These are phyloP conservation scores for Heliconius erato DNA, from an alignment of 2,888 invertebrate species.

Conservation along the genomic window DNA sequence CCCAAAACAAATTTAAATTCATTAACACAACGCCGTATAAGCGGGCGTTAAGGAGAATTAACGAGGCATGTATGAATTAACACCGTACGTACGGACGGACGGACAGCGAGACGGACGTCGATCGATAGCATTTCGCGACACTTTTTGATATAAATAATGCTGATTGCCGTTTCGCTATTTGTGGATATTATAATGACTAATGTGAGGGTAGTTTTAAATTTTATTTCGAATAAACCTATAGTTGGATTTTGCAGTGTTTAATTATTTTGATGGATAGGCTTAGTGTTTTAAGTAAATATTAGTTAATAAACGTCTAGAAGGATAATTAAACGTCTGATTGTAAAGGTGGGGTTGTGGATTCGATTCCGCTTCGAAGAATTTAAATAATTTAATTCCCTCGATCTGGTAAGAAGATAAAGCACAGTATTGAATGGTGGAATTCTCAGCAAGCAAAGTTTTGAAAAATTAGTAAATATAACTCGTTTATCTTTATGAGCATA, in stretches of 20 bases:
- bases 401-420: not conserved
- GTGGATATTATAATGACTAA: slow-evolving; percentile 29
- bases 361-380: not conserved
- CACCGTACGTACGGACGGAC: slow-evolving; percentile 60
- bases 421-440: too few relatives aligned
- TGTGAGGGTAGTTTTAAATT: not conserved
- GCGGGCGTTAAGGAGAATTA: slow-evolving; percentile 82
- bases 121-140: slow-evolving; percentile 60
- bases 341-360: not conserved
- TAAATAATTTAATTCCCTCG: not conserved
- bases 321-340: not conserved
- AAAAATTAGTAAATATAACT: not conserved
- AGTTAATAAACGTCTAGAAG: not conserved
- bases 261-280: not conserved
- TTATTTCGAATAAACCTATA: not conserved
- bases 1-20: slow-evolving; percentile 83
- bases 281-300: not conserved
- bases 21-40: slow-evolving; percentile 75
- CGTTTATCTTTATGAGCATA: too few relatives aligned
- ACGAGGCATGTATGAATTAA: slow-evolving; percentile 82
- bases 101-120: slow-evolving; percentile 57
- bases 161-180: slow-evolving; percentile 43
- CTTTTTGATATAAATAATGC: slow-evolving; percentile 53
- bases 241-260: not conserved
- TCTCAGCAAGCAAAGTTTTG: not conserved